A percentile compares a stretch with the other conserved stretches of the same genome.
Evolutionary conservation across 2,113 vertebrate species (phyloP).

Genomic region (Sitta europaea): DNA sequence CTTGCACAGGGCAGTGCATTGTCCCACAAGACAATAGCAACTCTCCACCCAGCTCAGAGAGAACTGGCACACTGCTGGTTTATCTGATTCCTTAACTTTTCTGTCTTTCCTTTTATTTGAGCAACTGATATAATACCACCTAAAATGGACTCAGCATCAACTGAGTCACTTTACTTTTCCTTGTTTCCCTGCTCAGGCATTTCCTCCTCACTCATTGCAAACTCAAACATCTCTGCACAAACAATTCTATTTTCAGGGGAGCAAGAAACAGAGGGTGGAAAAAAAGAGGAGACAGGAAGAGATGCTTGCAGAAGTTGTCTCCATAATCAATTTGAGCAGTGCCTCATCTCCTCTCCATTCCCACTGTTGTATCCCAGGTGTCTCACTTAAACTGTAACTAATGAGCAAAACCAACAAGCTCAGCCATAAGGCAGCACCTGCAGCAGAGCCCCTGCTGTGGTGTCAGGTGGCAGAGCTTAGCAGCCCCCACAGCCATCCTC

Average conservation of each 20-base stretch:
- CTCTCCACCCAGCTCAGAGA: not conserved
- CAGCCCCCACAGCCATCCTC: not conserved
- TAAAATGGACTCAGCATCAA: not conserved
- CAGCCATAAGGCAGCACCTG: not conserved
- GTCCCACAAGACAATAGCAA: not conserved
- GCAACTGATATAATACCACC: not conserved
- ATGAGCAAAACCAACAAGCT: not conserved
- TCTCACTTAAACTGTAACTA: not conserved
- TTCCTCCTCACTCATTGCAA: not conserved
- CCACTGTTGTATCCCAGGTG: not conserved
- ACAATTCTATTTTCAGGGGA: not conserved
- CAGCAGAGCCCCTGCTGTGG: not conserved
- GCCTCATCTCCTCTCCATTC: not conserved
- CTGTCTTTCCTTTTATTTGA: not conserved
- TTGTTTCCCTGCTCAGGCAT: not conserved
- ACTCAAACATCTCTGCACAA: not conserved
- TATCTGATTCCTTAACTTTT: not conserved
- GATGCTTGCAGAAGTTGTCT: not conserved
- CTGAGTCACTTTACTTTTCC: not conserved
- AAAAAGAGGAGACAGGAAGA: not conserved
- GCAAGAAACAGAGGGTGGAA: not conserved
- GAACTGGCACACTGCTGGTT: not conserved
- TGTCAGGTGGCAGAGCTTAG: not conserved
- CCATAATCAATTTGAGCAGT: not conserved
- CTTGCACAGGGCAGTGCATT: not conserved